Conservation (phyloP, 2,888 invertebrate species). For the Dynastes grantii region DNA sequence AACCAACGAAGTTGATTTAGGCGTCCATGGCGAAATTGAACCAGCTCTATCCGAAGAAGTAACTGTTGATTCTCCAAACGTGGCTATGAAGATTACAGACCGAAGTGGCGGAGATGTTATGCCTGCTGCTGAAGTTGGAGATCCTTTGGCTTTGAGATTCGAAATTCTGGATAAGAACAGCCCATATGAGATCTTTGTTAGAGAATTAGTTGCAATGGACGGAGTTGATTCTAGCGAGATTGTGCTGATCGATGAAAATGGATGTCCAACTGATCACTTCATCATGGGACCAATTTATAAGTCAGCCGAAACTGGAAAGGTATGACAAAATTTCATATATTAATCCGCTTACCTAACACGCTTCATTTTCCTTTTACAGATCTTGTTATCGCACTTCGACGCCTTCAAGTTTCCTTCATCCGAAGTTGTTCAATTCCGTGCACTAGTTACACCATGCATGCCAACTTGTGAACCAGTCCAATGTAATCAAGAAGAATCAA, state of each 20-base stretch:
- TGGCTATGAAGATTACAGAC: constrained; percentile 93
- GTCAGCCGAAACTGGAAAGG: constrained; percentile 85
- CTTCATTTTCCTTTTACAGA: constrained; percentile 71
- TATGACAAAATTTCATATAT: constrained; percentile 66
- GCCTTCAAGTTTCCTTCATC: constrained; percentile 97
- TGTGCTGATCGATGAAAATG: constrained; percentile 90
- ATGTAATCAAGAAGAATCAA: constrained; percentile 88
- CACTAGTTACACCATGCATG: constrained; percentile 95
- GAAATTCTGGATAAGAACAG: constrained; percentile 94
- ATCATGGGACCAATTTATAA: constrained; percentile 95
- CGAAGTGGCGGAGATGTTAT: constrained; percentile 88
- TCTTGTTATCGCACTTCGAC: constrained; percentile 91
- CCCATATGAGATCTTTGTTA: constrained; percentile 95
- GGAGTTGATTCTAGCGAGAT: constrained; percentile 95
- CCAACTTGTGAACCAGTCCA: constrained; percentile 94
- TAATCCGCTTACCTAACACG: neutral
- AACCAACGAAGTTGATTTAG: constrained; percentile 91
- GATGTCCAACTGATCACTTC: constrained; percentile 94
- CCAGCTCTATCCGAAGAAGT: constrained; percentile 92
- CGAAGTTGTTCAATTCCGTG: constrained; percentile 95
- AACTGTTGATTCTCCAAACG: constrained; percentile 94
- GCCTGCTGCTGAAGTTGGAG: constrained; percentile 92
- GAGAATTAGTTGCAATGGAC: constrained; percentile 95
- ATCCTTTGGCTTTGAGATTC: constrained; percentile 91
- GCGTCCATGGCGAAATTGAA: constrained; percentile 89